Conservation (phyloP, 2,888 invertebrate genomes). For the Amphipyra berbera region DNA sequence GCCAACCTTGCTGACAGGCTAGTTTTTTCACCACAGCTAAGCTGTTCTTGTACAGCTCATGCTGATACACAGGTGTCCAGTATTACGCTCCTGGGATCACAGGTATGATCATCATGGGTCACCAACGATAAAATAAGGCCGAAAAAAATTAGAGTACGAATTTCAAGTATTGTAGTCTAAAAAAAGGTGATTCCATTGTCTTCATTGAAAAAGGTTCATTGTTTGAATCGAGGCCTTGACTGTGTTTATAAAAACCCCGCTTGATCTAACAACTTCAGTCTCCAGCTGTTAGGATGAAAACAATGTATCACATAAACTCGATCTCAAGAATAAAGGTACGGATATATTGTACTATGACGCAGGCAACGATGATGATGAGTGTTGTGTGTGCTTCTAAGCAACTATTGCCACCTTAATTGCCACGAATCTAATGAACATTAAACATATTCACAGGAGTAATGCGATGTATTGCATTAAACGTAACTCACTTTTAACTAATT, state of each 20-base stretch:
- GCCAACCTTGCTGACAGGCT: too few species aligned
- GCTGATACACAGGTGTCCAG: not conserved
- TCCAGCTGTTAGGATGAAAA: slow-evolving; percentile 12
- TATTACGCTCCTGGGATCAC: not conserved
- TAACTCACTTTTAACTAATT: too few species aligned
- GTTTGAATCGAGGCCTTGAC: slow-evolving; percentile 19
- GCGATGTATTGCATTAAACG: not conserved
- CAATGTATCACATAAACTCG: slow-evolving; percentile 29
- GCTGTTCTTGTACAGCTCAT: too few species aligned
- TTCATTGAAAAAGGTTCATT: slow-evolving; percentile 36
- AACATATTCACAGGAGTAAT: not conserved
- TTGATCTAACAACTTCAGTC: slow-evolving; percentile 29
- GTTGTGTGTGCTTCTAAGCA: not conserved
- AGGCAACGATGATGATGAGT: not conserved
- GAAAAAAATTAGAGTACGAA: not conserved
- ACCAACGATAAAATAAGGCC: slow-evolving; percentile 3
- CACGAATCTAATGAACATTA: not conserved
- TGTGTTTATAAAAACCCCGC: slow-evolving; percentile 41
- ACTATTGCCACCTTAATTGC: too few species aligned
- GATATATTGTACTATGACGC: not conserved
- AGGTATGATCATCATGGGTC: slow-evolving; percentile 15
- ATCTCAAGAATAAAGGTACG: slow-evolving; percentile 29
- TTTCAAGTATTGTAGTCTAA: slow-evolving; percentile 20
- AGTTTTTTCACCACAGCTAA: too few species aligned
- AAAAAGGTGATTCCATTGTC: slow-evolving; percentile 35